These are phyloP conservation scores for Chondrilla cf. caribensis DNA, from an alignment of 37 sponge, comb jelly and placozoan species.

Conservation along the genomic window DNA sequence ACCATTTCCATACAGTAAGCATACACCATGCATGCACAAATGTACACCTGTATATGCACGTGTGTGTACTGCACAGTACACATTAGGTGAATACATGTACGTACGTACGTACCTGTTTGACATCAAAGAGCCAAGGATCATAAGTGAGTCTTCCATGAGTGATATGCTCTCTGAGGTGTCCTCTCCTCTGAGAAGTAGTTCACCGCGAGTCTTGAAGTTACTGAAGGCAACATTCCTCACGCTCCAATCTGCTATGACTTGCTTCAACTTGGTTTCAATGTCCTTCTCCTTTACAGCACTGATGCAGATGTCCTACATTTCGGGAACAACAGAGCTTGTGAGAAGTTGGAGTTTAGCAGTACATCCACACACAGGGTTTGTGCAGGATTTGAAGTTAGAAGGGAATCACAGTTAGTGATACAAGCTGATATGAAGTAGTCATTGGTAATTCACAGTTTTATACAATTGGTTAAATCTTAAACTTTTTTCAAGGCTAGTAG, in stretches of 20 bases:
- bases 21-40: neutral
- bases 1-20: too few species aligned
- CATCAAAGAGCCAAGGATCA: slow-evolving; percentile 98
- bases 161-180: slow-evolving; percentile 86
- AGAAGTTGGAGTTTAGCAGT: too few species aligned
- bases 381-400: too few species aligned
- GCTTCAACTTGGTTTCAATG: slow-evolving; percentile 96
- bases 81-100: too few species aligned
- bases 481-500: too few species aligned
- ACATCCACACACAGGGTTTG: too few species aligned
- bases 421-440: too few species aligned
- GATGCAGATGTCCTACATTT: slow-evolving; percentile 91
- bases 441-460: too few species aligned
- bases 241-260: slow-evolving; percentile 93
- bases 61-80: too few species aligned
- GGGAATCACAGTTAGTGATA: too few species aligned
- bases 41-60: neutral
- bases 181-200: slow-evolving; percentile 95
- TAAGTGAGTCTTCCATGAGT: slow-evolving; percentile 99
- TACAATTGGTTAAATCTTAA: too few species aligned
- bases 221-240: slow-evolving; percentile 82
- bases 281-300: slow-evolving; percentile 98
- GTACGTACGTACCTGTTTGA: slow-evolving; percentile 80
- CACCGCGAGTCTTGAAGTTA: slow-evolving; percentile 94
- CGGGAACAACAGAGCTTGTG: too few species aligned